Percentiles rank a stretch among this genome's conserved stretches.
Evolutionary conservation across 2,888 invertebrate species (phyloP).

Genomic region (Drosophila pegasa): DNA sequence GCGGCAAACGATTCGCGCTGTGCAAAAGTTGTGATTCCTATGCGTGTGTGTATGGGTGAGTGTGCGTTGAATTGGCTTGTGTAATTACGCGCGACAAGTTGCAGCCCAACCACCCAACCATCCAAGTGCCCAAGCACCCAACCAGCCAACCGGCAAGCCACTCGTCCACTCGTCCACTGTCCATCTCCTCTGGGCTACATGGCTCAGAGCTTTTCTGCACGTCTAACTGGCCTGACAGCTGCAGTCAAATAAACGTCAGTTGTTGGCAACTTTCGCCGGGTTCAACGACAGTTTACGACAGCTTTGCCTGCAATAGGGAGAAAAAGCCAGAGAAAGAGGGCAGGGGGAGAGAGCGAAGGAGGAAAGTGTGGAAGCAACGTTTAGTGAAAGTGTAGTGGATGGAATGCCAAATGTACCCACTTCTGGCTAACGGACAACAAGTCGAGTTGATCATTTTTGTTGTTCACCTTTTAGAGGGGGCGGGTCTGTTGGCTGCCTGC

Average conservation of each 20-base stretch:
- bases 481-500: background rate
- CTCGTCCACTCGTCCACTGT: background rate
- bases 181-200: constrained; percentile 8
- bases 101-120: constrained; percentile 8
- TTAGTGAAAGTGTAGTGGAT: constrained; percentile 43
- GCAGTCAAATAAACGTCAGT: constrained; percentile 77
- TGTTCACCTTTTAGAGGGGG: background rate
- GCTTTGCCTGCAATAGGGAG: constrained; percentile 10
- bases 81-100: constrained; percentile 78
- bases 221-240: constrained; percentile 66
- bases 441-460: constrained; percentile 23
- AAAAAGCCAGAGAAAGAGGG: too few species aligned
- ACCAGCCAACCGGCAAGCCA: constrained; percentile 6
- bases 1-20: constrained; percentile 8
- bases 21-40: constrained; percentile 50
- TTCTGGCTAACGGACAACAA: constrained; percentile 4
- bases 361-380: constrained; percentile 2
- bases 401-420: constrained; percentile 4
- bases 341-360: background rate
- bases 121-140: constrained; percentile 11
- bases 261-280: constrained; percentile 50
- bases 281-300: constrained; percentile 60
- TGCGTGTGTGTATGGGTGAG: constrained; percentile 26
- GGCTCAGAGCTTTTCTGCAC: constrained; percentile 44
- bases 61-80: constrained; percentile 34